Base-by-base conservation (phyloP, 2,888 invertebrate genomes). In the Arctia plantaginis region DNA sequence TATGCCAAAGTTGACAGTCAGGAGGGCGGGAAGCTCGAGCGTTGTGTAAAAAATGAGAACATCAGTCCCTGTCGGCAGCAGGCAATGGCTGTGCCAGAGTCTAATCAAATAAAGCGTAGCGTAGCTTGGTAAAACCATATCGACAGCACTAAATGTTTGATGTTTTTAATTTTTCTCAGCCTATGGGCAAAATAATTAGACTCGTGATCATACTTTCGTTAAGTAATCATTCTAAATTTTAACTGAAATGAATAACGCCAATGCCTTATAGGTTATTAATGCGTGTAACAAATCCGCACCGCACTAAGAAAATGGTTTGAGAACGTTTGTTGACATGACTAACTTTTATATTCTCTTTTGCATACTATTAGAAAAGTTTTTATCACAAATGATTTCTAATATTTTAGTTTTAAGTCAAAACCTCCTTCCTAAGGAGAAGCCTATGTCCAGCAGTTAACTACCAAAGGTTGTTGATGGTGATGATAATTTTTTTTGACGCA, bases 41-140 rank as follows among this genome's bases (percentile, higher is more conserved):
- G 77, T 72, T 77, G 51, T 62, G 77, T 78, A 85, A 85, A 84
- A 84, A 90, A 83, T 79, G 81, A 76, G 78, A 81, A 76, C 86
- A 88, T 90, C 84, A 87, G 79, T 89, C 88, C 78, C 80, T 84
- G 87, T 86, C 89, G 76, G 72, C 73, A 75, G 77, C 88, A 88
- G 82, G 82, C 80, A 66, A 80, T 78, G 80, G 44, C 76, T 71
- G 66, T 69, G 69, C 71, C 73, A 64, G n/a, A 72, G 70, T 68
- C 78, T 41, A 62, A 62, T 62, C 59, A 59, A 44, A 69, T 20
- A 69, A 62, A 27, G 30, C 62, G 41, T 62, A 20, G 23, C 23
- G 18, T n/a, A 55, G 51, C 55, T 35, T 51, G 23, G 73, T 30
- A 33, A 20, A 6, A 15, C 20, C 23, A 35, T 67, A 15, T 55